These are phyloP conservation scores for Mallateleia sp. DNA, from an alignment of 2,888 invertebrate genomes.

Conservation along the genomic window DNA sequence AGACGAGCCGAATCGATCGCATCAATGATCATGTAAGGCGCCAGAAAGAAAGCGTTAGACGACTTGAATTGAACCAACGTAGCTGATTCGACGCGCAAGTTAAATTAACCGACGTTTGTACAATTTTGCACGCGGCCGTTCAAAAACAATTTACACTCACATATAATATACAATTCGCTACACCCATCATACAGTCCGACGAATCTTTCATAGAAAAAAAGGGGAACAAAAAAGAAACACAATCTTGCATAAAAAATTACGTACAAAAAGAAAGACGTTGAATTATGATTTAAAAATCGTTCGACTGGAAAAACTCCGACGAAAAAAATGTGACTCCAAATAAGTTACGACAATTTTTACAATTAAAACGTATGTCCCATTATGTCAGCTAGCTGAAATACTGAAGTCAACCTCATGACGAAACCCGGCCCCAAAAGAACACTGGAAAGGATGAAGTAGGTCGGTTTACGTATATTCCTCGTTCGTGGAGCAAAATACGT, in stretches of 20 bases:
- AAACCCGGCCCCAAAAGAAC: too few species aligned
- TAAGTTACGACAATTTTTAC: slow-evolving; percentile 57
- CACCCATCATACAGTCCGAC: slow-evolving; percentile 15
- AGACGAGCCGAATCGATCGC: slow-evolving; percentile 9
- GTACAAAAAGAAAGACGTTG: slow-evolving; percentile 17
- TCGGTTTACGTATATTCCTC: too few species aligned
- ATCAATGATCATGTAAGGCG: background rate
- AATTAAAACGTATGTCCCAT: slow-evolving; percentile 46
- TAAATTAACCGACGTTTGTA: slow-evolving; percentile 53
- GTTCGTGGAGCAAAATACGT: too few species aligned
- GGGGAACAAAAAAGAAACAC: slow-evolving; percentile 6
- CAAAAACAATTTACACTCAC: slow-evolving; percentile 56
- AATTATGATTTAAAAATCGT: background rate
- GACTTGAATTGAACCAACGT: slow-evolving; percentile 11
- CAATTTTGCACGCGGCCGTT: slow-evolving; percentile 53
- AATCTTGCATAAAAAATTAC: slow-evolving; percentile 12
- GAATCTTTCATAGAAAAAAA: too few species aligned
- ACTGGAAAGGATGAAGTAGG: too few species aligned
- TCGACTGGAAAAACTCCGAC: background rate
- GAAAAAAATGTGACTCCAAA: slow-evolving; percentile 29
- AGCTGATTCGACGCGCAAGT: slow-evolving; percentile 1
- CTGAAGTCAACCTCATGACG: too few species aligned
- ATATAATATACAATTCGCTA: slow-evolving; percentile 47
- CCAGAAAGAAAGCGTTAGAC: background rate
- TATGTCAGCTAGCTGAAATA: too few species aligned